Evolutionary conservation across 2,888 invertebrate species (phyloP).

Genomic region (Phortica okadai): DNA sequence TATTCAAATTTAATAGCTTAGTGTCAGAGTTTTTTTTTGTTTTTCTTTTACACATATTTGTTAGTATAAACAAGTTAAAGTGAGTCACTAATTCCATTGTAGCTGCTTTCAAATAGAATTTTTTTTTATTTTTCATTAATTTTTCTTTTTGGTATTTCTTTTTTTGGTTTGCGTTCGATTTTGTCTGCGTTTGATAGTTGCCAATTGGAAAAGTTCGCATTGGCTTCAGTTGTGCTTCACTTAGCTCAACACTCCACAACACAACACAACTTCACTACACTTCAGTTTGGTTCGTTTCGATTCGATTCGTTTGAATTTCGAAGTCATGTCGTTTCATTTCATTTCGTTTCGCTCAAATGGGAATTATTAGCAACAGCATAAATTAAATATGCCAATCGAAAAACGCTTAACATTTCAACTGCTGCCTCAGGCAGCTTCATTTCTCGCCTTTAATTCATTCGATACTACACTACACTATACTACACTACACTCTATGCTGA

Average conservation of each 20-base stretch:
- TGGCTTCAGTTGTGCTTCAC: background rate
- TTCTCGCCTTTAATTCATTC: too few species aligned
- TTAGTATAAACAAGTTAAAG: too few species aligned
- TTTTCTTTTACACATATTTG: too few species aligned
- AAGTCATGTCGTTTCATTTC: too few species aligned
- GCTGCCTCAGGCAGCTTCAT: background rate
- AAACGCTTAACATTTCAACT: background rate
- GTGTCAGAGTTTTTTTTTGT: too few species aligned
- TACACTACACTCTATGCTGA: too few species aligned
- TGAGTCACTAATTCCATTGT: too few species aligned
- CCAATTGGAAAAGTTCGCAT: slow-evolving; percentile 4
- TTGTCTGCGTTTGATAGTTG: slow-evolving; percentile 5
- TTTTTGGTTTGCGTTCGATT: background rate
- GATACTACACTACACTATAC: too few species aligned
- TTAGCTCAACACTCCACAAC: background rate
- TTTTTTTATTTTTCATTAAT: background rate
- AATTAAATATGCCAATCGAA: background rate
- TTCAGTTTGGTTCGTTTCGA: background rate
- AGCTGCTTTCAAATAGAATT: background rate
- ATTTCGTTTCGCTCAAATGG: too few species aligned
- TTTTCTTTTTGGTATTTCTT: background rate
- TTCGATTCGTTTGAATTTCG: background rate
- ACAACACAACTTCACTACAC: background rate
- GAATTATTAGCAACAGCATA: background rate
- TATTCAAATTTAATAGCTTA: background rate